These are phyloP conservation scores for Nezara viridula DNA, from an alignment of 2,888 invertebrate genomes.

Conservation along the genomic window DNA sequence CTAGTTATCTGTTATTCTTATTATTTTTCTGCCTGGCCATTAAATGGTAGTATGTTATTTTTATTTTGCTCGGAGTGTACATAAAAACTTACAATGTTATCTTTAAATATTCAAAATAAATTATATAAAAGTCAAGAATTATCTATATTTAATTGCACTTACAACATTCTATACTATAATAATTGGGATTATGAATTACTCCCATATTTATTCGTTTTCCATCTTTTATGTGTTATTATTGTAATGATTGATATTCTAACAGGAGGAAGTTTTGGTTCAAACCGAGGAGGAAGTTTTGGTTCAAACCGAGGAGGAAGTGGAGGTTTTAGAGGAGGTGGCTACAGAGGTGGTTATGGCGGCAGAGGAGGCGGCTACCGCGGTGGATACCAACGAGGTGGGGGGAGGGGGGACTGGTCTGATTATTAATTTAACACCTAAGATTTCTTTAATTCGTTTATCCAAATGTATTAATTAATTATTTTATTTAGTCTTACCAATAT, in stretches of 20 bases:
- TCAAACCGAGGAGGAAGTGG: not conserved
- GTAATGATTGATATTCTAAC: not conserved
- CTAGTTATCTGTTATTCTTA: no score
- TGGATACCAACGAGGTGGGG: not conserved
- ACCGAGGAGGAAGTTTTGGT: not conserved
- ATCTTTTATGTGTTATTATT: not conserved
- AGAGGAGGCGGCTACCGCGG: conserved; percentile 49
- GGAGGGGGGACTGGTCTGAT: not conserved
- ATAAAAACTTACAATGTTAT: no score
- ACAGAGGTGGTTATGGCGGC: conserved; percentile 51
- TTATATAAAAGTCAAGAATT: no score
- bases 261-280: not conserved
- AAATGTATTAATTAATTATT: not conserved
- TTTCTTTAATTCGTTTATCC: not conserved
- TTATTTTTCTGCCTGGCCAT: no score
- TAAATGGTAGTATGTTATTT: no score
- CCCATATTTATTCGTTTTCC: not conserved
- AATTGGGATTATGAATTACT: not conserved
- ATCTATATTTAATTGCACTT: no score
- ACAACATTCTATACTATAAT: not conserved
- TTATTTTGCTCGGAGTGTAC: no score
- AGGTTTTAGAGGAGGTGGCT: conserved; percentile 43
- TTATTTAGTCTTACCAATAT: not conserved
- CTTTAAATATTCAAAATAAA: no score
- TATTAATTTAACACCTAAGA: not conserved